Evolutionary conservation across 2,888 invertebrate species (phyloP).

Genomic region (Physocephala rufipes): DNA sequence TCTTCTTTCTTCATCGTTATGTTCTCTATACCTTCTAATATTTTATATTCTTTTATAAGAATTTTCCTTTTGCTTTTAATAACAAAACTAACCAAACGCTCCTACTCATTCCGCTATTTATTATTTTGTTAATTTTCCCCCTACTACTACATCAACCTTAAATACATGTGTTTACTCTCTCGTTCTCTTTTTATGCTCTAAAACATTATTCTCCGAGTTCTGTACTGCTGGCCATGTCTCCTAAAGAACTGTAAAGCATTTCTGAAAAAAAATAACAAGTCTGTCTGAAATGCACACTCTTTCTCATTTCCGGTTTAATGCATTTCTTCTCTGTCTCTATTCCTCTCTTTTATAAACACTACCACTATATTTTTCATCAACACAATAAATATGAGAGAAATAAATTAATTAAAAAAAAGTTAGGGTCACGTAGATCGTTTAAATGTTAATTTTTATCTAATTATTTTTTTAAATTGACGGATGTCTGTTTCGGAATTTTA

Average conservation of each 20-base stretch:
- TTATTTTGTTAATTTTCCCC: slow-evolving; percentile 4
- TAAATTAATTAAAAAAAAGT: slow-evolving; percentile 12
- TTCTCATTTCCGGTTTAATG: slow-evolving; percentile 35
- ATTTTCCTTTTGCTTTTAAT: slow-evolving; percentile 20
- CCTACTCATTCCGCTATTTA: not conserved
- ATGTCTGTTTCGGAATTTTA: slow-evolving; percentile 8
- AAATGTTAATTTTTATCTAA: slow-evolving; percentile 26
- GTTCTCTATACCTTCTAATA: not conserved
- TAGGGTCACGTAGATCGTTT: slow-evolving; percentile 28
- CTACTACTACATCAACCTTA: slow-evolving; percentile 20
- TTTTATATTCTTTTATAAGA: not conserved
- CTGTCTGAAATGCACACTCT: slow-evolving; percentile 13
- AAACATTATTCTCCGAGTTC: no score
- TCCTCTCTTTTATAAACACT: not conserved
- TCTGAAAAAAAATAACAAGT: not conserved
- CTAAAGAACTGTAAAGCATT: not conserved
- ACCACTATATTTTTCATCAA: not conserved
- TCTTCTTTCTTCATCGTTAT: not conserved
- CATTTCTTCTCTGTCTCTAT: slow-evolving; percentile 8
- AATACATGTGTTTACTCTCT: slow-evolving; percentile 16
- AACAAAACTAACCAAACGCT: not conserved
- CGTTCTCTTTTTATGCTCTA: not conserved
- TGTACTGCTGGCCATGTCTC: not conserved
- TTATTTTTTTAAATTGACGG: slow-evolving; percentile 3
- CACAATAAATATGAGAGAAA: not conserved